Conservation (phyloP, 2,113 vertebrate species). For the Dasyornis broadbenti region DNA sequence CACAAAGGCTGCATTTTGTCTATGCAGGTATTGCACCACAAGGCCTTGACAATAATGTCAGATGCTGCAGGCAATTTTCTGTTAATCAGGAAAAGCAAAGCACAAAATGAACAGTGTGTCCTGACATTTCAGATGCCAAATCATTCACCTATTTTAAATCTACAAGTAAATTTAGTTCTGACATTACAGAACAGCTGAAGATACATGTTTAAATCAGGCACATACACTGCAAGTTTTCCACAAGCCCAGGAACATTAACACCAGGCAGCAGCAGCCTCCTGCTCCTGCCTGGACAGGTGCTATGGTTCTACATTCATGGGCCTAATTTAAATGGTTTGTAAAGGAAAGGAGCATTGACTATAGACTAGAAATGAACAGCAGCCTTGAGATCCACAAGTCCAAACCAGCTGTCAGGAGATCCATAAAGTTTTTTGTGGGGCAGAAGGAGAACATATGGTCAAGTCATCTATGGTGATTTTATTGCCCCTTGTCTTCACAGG, state of each 20-base stretch:
- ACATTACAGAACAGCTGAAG: conserved; percentile 31
- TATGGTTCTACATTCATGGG: background rate
- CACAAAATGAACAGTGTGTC: background rate
- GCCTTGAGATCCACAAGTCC: background rate
- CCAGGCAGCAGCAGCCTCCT: background rate
- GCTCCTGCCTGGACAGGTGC: background rate
- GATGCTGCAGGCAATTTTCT: background rate
- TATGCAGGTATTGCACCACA: background rate
- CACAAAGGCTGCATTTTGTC: background rate
- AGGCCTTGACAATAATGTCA: background rate
- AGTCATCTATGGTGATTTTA: background rate
- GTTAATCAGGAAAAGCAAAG: background rate
- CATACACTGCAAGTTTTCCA: background rate
- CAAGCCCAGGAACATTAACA: background rate
- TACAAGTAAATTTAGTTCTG: conserved; percentile 36
- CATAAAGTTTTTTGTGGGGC: background rate
- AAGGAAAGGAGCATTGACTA: background rate
- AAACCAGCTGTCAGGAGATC: background rate
- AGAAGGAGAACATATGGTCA: background rate
- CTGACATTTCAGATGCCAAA: conserved; percentile 37
- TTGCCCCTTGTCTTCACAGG: background rate
- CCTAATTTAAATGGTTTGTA: background rate
- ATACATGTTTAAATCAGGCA: conserved; percentile 12
- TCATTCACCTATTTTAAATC: conserved; percentile 49
- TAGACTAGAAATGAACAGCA: background rate